Evolutionary conservation across 2,113 vertebrate genomes (phyloP).

Genomic region (Salvator merianae): DNA sequence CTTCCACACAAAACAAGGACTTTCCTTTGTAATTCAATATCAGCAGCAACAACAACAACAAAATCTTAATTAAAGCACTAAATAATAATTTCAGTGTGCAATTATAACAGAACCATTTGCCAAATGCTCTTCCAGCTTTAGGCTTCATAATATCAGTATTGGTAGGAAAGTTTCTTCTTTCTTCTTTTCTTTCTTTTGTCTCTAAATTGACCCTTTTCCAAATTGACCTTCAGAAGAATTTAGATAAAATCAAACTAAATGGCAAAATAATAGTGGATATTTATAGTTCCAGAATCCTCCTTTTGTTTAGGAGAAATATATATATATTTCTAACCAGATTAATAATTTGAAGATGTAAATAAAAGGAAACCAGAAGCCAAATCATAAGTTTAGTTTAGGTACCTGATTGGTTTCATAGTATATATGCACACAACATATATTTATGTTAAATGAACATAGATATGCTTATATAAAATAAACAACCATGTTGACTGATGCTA

Average conservation of each 20-base stretch:
- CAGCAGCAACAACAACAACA: too few relatives aligned
- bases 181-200: too few relatives aligned
- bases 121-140: background rate
- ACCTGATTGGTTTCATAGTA: too few relatives aligned
- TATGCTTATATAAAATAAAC: background rate
- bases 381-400: too few relatives aligned
- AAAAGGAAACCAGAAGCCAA: background rate
- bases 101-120: background rate
- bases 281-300: background rate
- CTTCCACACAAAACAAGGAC: constrained; percentile 19
- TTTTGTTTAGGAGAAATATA: background rate
- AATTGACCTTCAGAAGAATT: background rate
- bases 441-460: too few relatives aligned
- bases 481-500: background rate
- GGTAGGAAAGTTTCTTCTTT: too few relatives aligned
- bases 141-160: background rate
- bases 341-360: background rate
- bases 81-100: constrained; percentile 13
- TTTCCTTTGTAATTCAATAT: constrained; percentile 8
- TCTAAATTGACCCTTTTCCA: background rate
- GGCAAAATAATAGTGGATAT: background rate
- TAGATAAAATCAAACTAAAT: background rate
- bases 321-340: background rate
- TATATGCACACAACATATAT: too few relatives aligned
- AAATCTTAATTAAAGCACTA: constrained; percentile 28